Percentiles rank a stretch among this genome's conserved stretches.
Conservation (phyloP, 2,888 invertebrate genomes). For the Temnothorax unifasciatus region DNA sequence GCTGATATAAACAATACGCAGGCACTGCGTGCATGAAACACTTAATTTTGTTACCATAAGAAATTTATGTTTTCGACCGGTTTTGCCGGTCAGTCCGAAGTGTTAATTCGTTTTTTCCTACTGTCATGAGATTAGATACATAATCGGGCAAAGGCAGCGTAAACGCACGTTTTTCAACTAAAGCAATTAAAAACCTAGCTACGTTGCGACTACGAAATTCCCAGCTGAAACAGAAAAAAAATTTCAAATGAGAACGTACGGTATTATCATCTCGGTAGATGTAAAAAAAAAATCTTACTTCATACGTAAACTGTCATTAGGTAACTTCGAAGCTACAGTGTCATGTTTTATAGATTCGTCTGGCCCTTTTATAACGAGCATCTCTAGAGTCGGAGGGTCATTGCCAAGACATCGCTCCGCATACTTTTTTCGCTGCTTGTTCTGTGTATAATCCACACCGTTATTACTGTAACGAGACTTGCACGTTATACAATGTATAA, state of each 20-base stretch:
- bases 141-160: slow-evolving; percentile 80
- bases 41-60: background rate
- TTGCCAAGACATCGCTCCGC: slow-evolving; percentile 77
- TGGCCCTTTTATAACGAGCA: slow-evolving; percentile 70
- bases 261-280: background rate
- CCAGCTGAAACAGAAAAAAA: slow-evolving; percentile 75
- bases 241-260: slow-evolving; percentile 10
- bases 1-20: background rate
- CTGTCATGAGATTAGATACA: slow-evolving; percentile 75
- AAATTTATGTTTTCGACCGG: background rate
- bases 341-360: slow-evolving; percentile 69
- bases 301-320: slow-evolving; percentile 65
- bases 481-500: background rate
- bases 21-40: background rate
- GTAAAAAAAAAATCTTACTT: slow-evolving; percentile 69
- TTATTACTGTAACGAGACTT: slow-evolving; percentile 69
- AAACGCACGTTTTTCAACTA: slow-evolving; percentile 76
- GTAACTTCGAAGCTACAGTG: slow-evolving; percentile 64
- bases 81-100: slow-evolving; percentile 43
- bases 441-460: slow-evolving; percentile 81
- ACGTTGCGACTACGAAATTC: slow-evolving; percentile 80
- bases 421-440: slow-evolving; percentile 76
- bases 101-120: slow-evolving; percentile 79
- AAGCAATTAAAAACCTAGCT: slow-evolving; percentile 71
- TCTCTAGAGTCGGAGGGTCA: slow-evolving; percentile 78